These are phyloP conservation scores for Xiphias gladius DNA, from an alignment of 2,113 vertebrate genomes.

Conservation along the genomic window DNA sequence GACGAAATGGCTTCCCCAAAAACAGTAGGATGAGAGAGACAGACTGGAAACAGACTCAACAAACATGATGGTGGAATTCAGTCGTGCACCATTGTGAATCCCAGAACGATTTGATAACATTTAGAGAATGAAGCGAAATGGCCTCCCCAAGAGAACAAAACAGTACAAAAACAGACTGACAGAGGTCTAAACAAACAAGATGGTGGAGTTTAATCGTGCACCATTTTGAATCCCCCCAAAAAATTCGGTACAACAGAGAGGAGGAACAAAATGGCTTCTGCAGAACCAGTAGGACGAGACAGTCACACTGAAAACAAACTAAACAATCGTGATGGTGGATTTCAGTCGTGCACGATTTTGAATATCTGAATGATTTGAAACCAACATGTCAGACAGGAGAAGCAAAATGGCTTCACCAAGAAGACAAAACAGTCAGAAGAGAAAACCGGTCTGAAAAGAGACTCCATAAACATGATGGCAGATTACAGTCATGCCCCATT, in stretches of 20 bases:
- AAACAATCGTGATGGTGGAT: not conserved
- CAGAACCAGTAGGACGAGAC: not conserved
- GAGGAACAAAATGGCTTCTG: not conserved
- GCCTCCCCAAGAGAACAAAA: not conserved
- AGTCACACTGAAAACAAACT: not conserved
- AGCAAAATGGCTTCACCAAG: not conserved
- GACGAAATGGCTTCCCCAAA: not conserved
- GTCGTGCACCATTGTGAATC: not conserved
- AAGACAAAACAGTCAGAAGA: not conserved
- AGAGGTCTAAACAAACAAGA: not conserved
- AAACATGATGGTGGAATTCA: not conserved
- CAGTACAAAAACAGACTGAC: not conserved
- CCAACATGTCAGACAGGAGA: not conserved
- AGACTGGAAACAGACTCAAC: not conserved
- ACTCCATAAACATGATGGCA: not conserved
- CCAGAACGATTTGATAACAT: not conserved
- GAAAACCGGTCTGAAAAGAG: not conserved
- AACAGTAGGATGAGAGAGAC: not conserved
- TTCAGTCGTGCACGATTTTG: not conserved
- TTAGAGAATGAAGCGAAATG: not conserved
- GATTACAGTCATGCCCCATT: not conserved
- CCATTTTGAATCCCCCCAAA: constrained; percentile 6
- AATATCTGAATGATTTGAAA: not conserved
- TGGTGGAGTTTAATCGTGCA: not conserved
- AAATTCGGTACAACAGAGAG: not conserved